Percentiles rank a stretch among this genome's conserved stretches.
phyloP scores from a whole-genome alignment of 2,888 invertebrate species.

The Clusia tigrina region DNA sequence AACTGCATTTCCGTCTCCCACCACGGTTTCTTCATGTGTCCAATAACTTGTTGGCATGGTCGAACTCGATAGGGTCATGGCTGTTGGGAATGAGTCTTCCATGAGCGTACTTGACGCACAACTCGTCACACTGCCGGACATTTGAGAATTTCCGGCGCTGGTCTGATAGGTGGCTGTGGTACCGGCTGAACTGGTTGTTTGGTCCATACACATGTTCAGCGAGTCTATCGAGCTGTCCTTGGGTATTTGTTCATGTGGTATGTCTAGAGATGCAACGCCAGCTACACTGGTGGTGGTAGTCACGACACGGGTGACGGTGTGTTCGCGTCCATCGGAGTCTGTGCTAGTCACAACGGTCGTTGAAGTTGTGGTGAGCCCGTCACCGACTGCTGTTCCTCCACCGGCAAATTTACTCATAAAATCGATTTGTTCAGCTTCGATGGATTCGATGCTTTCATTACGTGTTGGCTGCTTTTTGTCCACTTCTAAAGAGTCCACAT shows the following conservation, averaged over 20 bases:
- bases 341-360: constrained; percentile 57
- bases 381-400: constrained; percentile 44
- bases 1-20: constrained; percentile 29
- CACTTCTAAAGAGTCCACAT: constrained; percentile 62
- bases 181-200: constrained; percentile 77
- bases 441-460: constrained; percentile 62
- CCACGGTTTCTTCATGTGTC: constrained; percentile 56
- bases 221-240: constrained; percentile 63
- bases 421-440: constrained; percentile 57
- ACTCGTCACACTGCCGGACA: constrained; percentile 86
- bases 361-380: constrained; percentile 53
- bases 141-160: constrained; percentile 83
- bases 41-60: constrained; percentile 53
- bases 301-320: constrained; percentile 47
- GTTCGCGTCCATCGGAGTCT: constrained; percentile 54
- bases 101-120: constrained; percentile 86
- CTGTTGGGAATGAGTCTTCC: constrained; percentile 65
- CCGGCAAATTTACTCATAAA: constrained; percentile 47
- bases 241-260: constrained; percentile 45
- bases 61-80: constrained; percentile 46
- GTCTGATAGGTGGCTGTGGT: constrained; percentile 85
- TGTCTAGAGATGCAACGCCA: constrained; percentile 35
- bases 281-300: constrained; percentile 42
- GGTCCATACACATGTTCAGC: constrained; percentile 71
- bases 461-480: constrained; percentile 53